Evolutionary conservation across 2,113 vertebrate genomes (phyloP), one percentile per base, ranked within the genome.

Genomic region (Apteryx owenii): DNA sequence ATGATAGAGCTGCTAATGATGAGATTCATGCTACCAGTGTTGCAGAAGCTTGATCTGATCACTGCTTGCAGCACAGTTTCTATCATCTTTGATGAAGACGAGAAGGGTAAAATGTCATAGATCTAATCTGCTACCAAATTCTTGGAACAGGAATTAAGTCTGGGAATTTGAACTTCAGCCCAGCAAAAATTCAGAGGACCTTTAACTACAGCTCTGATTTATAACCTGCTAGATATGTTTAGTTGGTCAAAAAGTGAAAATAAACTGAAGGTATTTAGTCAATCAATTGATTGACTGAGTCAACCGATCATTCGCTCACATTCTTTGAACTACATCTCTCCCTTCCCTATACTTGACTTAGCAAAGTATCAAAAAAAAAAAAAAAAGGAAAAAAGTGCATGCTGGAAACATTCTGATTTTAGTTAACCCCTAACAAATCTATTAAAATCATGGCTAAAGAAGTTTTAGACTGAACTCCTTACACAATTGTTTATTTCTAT

Each of bases 141-240:
- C 38, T 80, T 50, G 58, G 48, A 83, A 71, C 6, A 53, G 50
- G 64, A 85, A 58, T 46, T 82, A 70, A 38, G 51, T 76, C 84
- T 86, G 36, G 71, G 60, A 91, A 89, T 79, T 83, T 72, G 65
- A 95, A 78, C 54, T 91, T 90, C 71, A 64, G 75, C 75, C 33
- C 54, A 71, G 33, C 19, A 85, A 92, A 94, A 91, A 88, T 68
- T 61, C 87, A 75, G 17, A 56, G 80, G 72, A 42, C 28, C 31
- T 83, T 77, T 82, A 91, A 93, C 38, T 90, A 76, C 71, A 31
- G 12, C 79, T 94, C 87, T 94, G 87, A 91, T 91, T 93, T 93
- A 93, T 91, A 85, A 76, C 15, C 60, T 89, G 71, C 66, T 88
- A 83, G 84, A 51, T 89, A 33, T 77, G 81, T 70, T 82, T 79